Conservation (phyloP, 2,113 vertebrate species). For the Ploceus nigricollis region DNA sequence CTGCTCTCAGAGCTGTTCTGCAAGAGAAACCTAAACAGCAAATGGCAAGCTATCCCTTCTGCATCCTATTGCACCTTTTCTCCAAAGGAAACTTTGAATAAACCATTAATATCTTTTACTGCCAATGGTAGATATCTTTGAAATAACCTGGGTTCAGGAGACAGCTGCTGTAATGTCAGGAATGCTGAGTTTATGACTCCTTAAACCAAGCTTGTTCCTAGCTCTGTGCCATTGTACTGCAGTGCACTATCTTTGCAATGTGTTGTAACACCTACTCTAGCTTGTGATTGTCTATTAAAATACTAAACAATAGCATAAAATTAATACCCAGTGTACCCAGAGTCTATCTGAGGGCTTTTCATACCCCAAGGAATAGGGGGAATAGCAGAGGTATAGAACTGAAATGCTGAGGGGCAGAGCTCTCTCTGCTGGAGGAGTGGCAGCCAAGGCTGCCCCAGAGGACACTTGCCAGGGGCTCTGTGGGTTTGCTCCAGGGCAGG, state of each 20-base stretch:
- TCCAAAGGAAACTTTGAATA: background rate
- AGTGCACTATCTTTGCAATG: background rate
- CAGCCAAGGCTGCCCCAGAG: background rate
- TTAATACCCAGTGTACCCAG: background rate
- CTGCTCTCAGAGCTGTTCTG: background rate
- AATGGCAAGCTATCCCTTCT: background rate
- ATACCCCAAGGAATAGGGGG: background rate
- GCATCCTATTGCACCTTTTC: background rate
- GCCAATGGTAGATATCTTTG: background rate
- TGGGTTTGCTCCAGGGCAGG: background rate
- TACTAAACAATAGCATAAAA: background rate
- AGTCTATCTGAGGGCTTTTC: background rate
- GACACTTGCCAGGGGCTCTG: background rate
- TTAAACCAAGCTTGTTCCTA: background rate
- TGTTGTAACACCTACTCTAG: background rate
- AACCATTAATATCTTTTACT: background rate
- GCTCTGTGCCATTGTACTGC: background rate
- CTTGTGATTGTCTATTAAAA: background rate
- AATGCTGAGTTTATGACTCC: background rate
- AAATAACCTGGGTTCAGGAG: background rate
- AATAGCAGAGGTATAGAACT: background rate
- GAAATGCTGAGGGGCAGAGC: rapidly evolving
- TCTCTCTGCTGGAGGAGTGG: background rate
- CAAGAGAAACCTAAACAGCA: background rate
- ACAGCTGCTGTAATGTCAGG: background rate